Base-by-base conservation (phyloP, 2,113 vertebrate species). In the Cephalopterus ornatus region DNA sequence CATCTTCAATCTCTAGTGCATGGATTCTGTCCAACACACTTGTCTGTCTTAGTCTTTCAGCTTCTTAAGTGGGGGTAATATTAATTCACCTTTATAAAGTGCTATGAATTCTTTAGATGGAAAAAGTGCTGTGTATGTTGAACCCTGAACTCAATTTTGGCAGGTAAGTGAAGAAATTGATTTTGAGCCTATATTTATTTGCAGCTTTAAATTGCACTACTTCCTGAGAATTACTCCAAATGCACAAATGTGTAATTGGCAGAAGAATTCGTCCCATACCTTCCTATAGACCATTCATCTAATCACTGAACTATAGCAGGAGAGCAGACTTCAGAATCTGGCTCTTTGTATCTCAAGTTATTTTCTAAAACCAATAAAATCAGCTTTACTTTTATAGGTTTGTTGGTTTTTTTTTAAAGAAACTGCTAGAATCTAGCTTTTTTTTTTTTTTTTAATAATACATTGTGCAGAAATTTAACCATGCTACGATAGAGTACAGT, bases 101-200 rank as follows among this genome's bases (percentile, higher is more conserved):
- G 62, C 81, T 93, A 73, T 88, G 92, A 96, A 94, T 85, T 91
- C 85, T 85, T 88, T 50, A 91, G 74, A 71, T 22, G 58, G 80
- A 94, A 85, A 93, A 96, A 93, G 81, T 89, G 74, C 82, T 92
- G 56, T 6, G 2, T 78, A 68, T 58, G 56, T 89, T 28, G 11
- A 94, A 88, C 70, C 37, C 41, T 95, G 93, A 95, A 96, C 91
- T 87, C 73, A 75, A 22, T 96, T 88, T 95, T 95, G 84, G 61
- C 80, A 94, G 85, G 53, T 91, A 97, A 86, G 76, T 78, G 88
- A 94, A 89, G 65, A 83, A 96, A 96, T 94, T 89, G 83, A 93
- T 96, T 95, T 91, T 95, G 37, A 94, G 65, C 73, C 83, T 87
- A 61, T 94, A 92, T 88, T 92, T 97, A 94, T 96, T 95, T 84